Evolutionary conservation across 2,888 invertebrate genomes (phyloP).

Genomic region (Ophion costatus): DNA sequence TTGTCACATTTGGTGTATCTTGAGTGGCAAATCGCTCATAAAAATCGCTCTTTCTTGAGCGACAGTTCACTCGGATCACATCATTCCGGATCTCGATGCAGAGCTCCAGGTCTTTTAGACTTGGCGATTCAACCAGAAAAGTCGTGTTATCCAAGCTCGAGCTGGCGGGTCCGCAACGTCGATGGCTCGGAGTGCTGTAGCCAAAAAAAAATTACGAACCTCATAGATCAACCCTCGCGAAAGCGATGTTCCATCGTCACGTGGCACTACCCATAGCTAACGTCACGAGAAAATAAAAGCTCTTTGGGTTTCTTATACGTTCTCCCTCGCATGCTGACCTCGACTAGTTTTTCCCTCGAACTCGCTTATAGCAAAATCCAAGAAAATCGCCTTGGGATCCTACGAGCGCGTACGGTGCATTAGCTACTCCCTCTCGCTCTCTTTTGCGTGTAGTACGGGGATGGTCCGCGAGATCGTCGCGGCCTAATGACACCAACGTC

Average conservation of each 20-base stretch:
- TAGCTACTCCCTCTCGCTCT: slow-evolving; percentile 62
- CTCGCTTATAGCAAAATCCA: slow-evolving; percentile 74
- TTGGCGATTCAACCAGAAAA: slow-evolving; percentile 8
- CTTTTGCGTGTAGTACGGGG: slow-evolving; percentile 57
- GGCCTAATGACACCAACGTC: slow-evolving; percentile 78
- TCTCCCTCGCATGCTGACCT: slow-evolving; percentile 75
- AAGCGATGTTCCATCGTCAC: slow-evolving; percentile 59
- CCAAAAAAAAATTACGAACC: slow-evolving; percentile 55
- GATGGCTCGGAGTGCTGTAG: slow-evolving; percentile 25
- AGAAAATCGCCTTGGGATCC: slow-evolving; percentile 70
- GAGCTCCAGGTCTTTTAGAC: slow-evolving; percentile 6
- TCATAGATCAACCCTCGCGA: slow-evolving; percentile 57
- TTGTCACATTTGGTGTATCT: background rate
- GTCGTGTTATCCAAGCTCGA: slow-evolving; percentile 28
- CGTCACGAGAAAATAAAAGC: slow-evolving; percentile 63
- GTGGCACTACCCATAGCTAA: slow-evolving; percentile 15
- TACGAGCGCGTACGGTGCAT: slow-evolving; percentile 62
- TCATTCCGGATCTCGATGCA: background rate
- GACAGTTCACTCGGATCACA: background rate
- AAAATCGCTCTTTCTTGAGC: background rate
- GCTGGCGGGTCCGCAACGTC: slow-evolving; percentile 17
- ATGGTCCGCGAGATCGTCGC: slow-evolving; percentile 68
- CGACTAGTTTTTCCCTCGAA: slow-evolving; percentile 76
- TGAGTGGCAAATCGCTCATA: background rate
- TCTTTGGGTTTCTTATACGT: slow-evolving; percentile 54